Evolutionary conservation across 2,888 invertebrate genomes (phyloP).

Genomic region (Lamproptera curius): DNA sequence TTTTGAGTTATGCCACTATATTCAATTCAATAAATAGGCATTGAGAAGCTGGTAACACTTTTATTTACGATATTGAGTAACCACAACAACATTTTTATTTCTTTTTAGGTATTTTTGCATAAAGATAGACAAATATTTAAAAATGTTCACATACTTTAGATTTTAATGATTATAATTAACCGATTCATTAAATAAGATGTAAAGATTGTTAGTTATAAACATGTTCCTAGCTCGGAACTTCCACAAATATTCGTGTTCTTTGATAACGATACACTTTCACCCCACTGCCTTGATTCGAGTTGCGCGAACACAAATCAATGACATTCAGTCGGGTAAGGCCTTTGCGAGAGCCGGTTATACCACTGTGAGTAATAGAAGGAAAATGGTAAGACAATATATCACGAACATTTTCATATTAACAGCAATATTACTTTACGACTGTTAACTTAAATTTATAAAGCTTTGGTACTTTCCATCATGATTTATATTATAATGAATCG

Average conservation of each 20-base stretch:
- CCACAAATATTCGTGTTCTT: constrained; percentile 36
- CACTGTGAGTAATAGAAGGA: constrained; percentile 53
- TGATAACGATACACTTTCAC: constrained; percentile 70
- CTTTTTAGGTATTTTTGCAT: too few relatives aligned
- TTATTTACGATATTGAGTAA: too few relatives aligned
- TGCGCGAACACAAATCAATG: constrained; percentile 37
- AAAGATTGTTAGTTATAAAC: background rate
- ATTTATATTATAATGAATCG: background rate
- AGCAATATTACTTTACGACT: background rate
- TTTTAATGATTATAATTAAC: too few relatives aligned
- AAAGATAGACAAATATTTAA: too few relatives aligned
- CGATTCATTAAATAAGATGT: too few relatives aligned
- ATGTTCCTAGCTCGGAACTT: constrained; percentile 33
- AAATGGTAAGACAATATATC: constrained; percentile 53
- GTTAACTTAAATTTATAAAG: too few relatives aligned
- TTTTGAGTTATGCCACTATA: too few relatives aligned
- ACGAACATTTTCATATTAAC: background rate
- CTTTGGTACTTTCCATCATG: too few relatives aligned
- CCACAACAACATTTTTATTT: too few relatives aligned
- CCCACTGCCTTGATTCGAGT: constrained; percentile 43
- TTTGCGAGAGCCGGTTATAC: constrained; percentile 42
- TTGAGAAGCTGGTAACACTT: too few relatives aligned
- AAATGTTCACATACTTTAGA: too few relatives aligned
- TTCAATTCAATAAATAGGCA: too few relatives aligned
- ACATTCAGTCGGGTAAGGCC: constrained; percentile 43